Conservation (phyloP, 2,797 vertebrate species). For the Lutjanus campechanus region DNA sequence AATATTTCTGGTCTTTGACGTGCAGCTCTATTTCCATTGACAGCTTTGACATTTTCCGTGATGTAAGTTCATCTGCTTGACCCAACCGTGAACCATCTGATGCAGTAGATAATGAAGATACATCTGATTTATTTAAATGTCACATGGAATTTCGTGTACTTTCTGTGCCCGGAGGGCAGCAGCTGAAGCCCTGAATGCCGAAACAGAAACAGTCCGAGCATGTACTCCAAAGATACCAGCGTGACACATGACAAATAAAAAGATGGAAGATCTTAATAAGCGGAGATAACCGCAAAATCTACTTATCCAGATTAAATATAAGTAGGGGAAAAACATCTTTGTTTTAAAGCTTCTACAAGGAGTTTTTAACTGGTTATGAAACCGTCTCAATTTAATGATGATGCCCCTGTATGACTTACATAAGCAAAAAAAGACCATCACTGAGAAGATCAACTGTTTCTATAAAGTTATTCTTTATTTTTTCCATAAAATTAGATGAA, state of each 20-base stretch:
- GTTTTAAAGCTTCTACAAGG: too few relatives aligned
- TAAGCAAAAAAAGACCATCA: too few relatives aligned
- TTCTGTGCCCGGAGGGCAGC: conserved; percentile 41
- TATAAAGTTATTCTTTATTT: too few relatives aligned
- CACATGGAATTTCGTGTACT: conserved; percentile 16
- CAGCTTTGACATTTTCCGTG: conserved; percentile 54
- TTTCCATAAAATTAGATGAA: too few relatives aligned
- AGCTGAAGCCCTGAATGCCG: conserved; percentile 34
- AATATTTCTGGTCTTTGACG: conserved; percentile 23
- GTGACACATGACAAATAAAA: conserved; percentile 38
- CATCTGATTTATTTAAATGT: conserved; percentile 58
- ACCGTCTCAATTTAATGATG: too few relatives aligned
- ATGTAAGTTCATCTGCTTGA: conserved; percentile 36
- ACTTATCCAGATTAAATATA: neutral
- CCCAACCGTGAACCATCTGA: conserved; percentile 40
- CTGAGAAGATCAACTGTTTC: too few relatives aligned
- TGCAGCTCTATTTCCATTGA: conserved; percentile 10
- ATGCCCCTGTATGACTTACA: too few relatives aligned
- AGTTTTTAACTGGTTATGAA: too few relatives aligned
- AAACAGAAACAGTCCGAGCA: conserved; percentile 25
- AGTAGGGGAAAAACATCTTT: neutral
- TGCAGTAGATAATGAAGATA: conserved; percentile 44
- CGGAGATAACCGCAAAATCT: neutral
- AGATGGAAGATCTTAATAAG: conserved; percentile 17
- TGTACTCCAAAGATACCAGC: conserved; percentile 33